Evolutionary conservation across 2,113 vertebrate species (phyloP).

Genomic region (Odontophorus gujanensis): DNA sequence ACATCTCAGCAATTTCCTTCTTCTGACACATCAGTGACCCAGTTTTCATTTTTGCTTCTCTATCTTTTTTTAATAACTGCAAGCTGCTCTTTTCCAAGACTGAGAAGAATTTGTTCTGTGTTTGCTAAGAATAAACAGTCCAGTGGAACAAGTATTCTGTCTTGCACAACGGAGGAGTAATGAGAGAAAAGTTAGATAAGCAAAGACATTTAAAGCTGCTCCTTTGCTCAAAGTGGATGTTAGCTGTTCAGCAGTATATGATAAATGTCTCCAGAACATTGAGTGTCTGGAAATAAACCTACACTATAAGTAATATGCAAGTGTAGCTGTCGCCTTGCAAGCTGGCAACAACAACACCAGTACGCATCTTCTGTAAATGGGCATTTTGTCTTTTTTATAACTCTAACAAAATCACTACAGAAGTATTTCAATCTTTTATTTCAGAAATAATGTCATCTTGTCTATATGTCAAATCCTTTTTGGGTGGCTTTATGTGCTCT

Average conservation of each 20-base stretch:
- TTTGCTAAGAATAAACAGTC: slow-evolving; percentile 52
- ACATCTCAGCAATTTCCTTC: neutral
- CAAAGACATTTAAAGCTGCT: slow-evolving; percentile 16
- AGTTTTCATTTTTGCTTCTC: neutral
- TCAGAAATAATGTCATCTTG: slow-evolving; percentile 32
- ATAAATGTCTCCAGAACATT: neutral
- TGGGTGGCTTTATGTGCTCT: neutral
- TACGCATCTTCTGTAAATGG: neutral
- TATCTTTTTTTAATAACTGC: slow-evolving; percentile 38
- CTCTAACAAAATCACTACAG: neutral
- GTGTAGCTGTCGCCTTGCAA: neutral
- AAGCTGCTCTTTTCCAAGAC: slow-evolving; percentile 6
- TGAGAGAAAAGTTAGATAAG: slow-evolving; percentile 16
- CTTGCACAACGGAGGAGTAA: neutral
- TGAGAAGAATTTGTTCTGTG: neutral
- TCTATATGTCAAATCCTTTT: slow-evolving; percentile 8
- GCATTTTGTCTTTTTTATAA: slow-evolving; percentile 37
- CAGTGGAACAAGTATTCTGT: slow-evolving; percentile 16
- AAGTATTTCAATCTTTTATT: slow-evolving; percentile 41
- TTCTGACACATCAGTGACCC: neutral
- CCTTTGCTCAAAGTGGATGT: slow-evolving; percentile 32
- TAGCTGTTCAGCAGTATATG: neutral
- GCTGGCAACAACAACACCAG: neutral
- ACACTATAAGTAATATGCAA: slow-evolving; percentile 9
- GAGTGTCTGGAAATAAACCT: slow-evolving; percentile 37